phyloP scores from a whole-genome alignment of 2,888 invertebrate species.

The Drosophila eohydei region DNA sequence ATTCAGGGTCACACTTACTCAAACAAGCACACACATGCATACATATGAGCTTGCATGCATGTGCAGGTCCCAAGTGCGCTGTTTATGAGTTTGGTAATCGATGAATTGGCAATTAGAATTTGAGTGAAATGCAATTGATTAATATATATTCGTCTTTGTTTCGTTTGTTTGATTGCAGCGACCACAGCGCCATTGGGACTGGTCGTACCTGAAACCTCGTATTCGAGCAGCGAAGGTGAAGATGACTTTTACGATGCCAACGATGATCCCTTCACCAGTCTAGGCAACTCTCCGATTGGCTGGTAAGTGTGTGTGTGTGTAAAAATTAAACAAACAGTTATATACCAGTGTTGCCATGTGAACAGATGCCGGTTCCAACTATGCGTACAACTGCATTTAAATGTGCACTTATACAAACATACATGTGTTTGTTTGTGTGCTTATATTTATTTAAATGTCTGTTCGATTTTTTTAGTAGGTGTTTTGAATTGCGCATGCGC shows the following conservation, averaged over 20 bases:
- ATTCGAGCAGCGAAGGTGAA: constrained; percentile 98
- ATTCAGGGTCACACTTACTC: constrained; percentile 31
- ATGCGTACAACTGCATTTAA: constrained; percentile 28
- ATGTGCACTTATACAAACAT: not conserved
- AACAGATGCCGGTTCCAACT: constrained; percentile 34
- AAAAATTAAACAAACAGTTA: constrained; percentile 35
- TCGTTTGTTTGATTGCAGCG: constrained; percentile 60
- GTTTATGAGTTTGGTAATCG: constrained; percentile 32
- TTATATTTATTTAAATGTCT: not conserved
- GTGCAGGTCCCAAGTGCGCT: constrained; percentile 11
- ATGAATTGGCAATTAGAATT: constrained; percentile 29
- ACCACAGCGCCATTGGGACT: constrained; percentile 82
- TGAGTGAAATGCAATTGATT: constrained; percentile 30
- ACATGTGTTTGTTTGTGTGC: not conserved
- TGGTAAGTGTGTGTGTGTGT: constrained; percentile 80
- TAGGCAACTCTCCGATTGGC: constrained; percentile 83
- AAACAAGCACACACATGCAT: not conserved
- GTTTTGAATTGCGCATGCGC: constrained; percentile 38
- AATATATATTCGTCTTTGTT: constrained; percentile 13
- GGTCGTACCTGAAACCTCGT: constrained; percentile 95
- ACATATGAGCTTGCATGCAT: not conserved
- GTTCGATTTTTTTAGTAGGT: not conserved
- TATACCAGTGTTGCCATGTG: constrained; percentile 36
- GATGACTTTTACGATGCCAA: constrained; percentile 98
- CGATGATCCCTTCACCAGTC: constrained; percentile 88